Base-by-base conservation (phyloP, 2,888 invertebrate genomes). In the Cerceris ruficornis region DNA sequence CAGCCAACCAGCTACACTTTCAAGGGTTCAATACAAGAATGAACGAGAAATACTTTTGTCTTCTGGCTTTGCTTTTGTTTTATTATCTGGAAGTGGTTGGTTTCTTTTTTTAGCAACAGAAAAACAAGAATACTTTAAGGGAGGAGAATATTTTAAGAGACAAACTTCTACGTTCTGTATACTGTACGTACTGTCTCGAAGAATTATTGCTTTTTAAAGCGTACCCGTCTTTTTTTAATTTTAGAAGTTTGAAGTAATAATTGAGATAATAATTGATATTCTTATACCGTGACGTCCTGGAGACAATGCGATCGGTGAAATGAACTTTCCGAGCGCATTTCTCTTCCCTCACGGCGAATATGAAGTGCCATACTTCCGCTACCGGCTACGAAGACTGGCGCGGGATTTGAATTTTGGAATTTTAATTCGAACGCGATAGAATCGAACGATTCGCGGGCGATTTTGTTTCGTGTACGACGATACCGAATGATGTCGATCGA, bases 331-430 rank as follows among this genome's bases (percentile, higher is more conserved):
- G 9, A 50, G 11, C 50, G 43, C 55, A 13, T 52, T 78, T 84
- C 76, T 65, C 73, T 75, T 80, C 66, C 72, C 77, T 60, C 78
- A 54, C 72, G 80, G 73, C 67, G 77, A 83, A 90, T 92, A 92
- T 92, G 91, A 92, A 92, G 92, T 91, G 91, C 91, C 91, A 90
- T 90, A 91, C 89, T 89, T 87, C 77, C 68, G n/a, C 57, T 68
- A 14, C 17, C 14, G 17, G 13, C 43, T 14, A 9, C 58, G 6
- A 41, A 41, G 5, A 7, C 6, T 15, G 28, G 7, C 55, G 55
- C 55, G 55, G 17, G 13, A 17, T 17, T 7, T 55, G 15, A 11
- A 17, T 17, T 15, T 11, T 5, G 46, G 13, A 46, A 11, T 46
- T 46, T 46, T 1, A 46, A 46, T 46, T 46, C 46, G 46, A 13